phyloP scores from a whole-genome alignment of 2,797 vertebrate species.

The Malacoraja senta region DNA sequence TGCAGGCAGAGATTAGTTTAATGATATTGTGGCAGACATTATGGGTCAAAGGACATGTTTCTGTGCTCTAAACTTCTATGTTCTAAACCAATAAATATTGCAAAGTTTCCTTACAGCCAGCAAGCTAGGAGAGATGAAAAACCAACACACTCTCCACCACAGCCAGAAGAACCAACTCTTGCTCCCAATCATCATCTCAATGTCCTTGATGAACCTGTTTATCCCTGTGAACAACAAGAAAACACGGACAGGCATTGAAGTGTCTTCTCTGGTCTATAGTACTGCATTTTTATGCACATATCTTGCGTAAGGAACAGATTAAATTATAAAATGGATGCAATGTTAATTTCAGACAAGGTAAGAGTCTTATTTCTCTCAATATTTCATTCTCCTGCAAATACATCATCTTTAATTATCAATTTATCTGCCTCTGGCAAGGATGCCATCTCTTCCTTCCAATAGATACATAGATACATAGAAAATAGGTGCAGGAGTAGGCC shows the following conservation, averaged over 20 bases:
- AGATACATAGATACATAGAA: too few species aligned
- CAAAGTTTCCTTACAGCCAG: conserved; percentile 53
- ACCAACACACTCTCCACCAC: conserved; percentile 89
- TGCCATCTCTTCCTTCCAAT: too few species aligned
- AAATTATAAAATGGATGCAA: not conserved
- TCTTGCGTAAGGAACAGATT: not conserved
- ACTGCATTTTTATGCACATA: not conserved
- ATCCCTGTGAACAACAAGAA: conserved; percentile 61
- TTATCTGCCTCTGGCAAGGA: too few species aligned
- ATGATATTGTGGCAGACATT: too few species aligned
- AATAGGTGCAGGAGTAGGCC: too few species aligned
- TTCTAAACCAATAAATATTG: too few species aligned
- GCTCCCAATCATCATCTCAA: conserved; percentile 93
- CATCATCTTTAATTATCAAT: too few species aligned
- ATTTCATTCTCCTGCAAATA: too few species aligned
- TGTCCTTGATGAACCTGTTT: conserved; percentile 80
- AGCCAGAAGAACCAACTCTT: conserved; percentile 78
- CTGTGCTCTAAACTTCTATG: too few species aligned
- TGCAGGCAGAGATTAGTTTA: too few species aligned
- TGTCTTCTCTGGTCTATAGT: not conserved
- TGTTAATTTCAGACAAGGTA: not conserved
- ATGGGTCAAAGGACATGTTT: too few species aligned
- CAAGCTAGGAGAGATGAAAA: conserved; percentile 69
- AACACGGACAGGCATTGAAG: not conserved
- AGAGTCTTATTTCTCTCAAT: too few species aligned